Base-by-base conservation (phyloP, 1,140 invertebrate genomes). In the Cyclargus thomasi region DNA sequence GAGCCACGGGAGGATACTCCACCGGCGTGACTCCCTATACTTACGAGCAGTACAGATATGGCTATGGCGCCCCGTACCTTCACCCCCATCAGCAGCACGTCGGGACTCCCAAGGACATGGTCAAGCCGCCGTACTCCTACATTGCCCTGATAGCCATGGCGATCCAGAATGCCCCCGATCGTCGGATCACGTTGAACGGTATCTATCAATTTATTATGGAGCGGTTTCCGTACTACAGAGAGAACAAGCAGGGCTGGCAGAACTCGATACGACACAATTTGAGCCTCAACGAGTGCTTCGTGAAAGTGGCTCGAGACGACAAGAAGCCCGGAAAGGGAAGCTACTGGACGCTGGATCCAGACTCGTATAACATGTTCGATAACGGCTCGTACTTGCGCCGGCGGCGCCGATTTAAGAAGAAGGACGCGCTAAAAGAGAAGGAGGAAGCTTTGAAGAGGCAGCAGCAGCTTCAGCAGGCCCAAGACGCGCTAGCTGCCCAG, bases 191-290 rank as follows among this genome's bases (percentile, higher is more conserved):
- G 0, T 92, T 99, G 0, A 99, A 98, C 82, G 98, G 98, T 7
- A 99, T 99, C 79, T 99, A 99, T 84, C 96, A 98, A 88, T 99
- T 98, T 83, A 99, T 99, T 71, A 99, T 99, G 95, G 97, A 99
- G 74, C 92, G 96, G 3, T 99, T 99, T 83, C 97, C 98, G 0
- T 99, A 99, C 82, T 99, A 99, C 86, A 92, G 98, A n/a, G 97
- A 99, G 83, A 99, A 97, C 87, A 98, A 98, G 83, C 97, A 99
- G 86, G 92, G 96, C 64, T 97, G 97, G 97, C 97, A 99, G 87
- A 99, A 99, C 82, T 97, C 96, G 1, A 99, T 99, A 68, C 92
- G 98, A 53, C 98, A 99, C 87, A 99, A 99, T 91, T 91, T 99
- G 4, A 98, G 96, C 71, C 92, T 99, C 16, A 99, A 99, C 91